These are phyloP conservation scores for Globia sparganii DNA, from an alignment of 2,888 invertebrate species.

Conservation along the genomic window DNA sequence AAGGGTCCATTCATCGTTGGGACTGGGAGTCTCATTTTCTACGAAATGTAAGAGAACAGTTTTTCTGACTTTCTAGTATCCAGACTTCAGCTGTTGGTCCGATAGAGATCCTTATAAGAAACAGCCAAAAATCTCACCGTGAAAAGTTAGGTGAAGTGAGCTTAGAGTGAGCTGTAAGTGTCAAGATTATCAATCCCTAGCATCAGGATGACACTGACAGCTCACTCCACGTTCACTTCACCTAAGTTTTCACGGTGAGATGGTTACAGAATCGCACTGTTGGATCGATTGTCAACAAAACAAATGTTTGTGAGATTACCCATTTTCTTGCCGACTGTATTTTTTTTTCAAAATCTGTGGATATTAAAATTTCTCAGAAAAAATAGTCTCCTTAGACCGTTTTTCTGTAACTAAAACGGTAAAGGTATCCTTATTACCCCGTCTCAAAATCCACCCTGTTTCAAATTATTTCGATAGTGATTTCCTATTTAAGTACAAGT, in stretches of 20 bases:
- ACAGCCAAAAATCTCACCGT: too few species aligned
- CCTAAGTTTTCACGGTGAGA: too few species aligned
- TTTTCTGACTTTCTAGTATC: background rate
- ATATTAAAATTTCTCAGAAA: background rate
- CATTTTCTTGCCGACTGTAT: too few species aligned
- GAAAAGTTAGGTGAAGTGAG: too few species aligned
- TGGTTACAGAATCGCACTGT: too few species aligned
- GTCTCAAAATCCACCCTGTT: background rate
- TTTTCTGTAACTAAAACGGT: background rate
- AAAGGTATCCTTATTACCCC: background rate
- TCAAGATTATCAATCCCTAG: too few species aligned
- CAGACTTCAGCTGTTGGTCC: background rate
- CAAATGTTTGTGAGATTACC: too few species aligned
- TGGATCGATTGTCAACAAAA: too few species aligned
- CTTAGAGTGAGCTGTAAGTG: too few species aligned
- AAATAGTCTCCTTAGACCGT: background rate
- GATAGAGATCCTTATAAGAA: background rate
- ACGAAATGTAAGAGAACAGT: background rate
- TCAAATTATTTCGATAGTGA: background rate
- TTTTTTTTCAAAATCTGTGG: background rate
- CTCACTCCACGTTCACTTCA: too few species aligned
- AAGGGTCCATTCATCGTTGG: background rate
- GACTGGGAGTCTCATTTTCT: background rate
- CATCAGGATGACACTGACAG: too few species aligned
- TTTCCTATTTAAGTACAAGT: background rate